Base-by-base conservation (phyloP, 2,797 vertebrate species). In the Channallabes apus region DNA sequence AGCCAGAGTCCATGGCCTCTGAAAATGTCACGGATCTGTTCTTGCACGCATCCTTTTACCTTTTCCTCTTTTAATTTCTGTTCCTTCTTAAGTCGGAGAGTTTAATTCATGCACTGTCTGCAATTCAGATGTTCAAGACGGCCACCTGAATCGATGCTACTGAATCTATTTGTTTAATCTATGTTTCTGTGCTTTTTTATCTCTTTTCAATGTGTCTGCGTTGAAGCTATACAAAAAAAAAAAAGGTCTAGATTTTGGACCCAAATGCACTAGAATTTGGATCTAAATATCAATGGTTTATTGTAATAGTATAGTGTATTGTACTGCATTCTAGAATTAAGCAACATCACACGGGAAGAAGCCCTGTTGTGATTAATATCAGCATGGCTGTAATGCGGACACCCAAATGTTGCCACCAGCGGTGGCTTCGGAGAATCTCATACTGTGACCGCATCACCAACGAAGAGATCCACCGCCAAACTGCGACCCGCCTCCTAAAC, bases 1-100 rank as follows among this genome's bases (percentile, higher is more conserved):
- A 82, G 62, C n/a, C 64, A 61, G 29, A 82, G 79, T 73, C 72
- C 51, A 73, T n/a, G 71, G 62, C 72, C 72, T 77, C 80, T 77
- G 62, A 69, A 82, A 86, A 86, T 77, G 80, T 86, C 80, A 86
- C 72, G 64, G 71, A 68, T 75, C 67, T 75, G 68, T 87, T 85
- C 67, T 51, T 17, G 17, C 79, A 72, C 35, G 24, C 62, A 51
- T 76, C 64, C 54, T 81, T 81, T 51, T 73, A 58, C 18, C 59
- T 68, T 58, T 59, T 54, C 69, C 61, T 56, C 58, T 58, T 32
- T 56, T 75, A 41, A 51, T 75, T 79, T 67, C 18, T 56, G 27
- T n/a, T 46, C 46, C 11, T 72, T 61, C 62, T 27, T 6, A 20
- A n/a, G 51, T 41, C 35, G 27, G 27, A 8, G 51, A 27, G 22